Conservation (phyloP, 2,888 invertebrate genomes). For the Taenaris catops region DNA sequence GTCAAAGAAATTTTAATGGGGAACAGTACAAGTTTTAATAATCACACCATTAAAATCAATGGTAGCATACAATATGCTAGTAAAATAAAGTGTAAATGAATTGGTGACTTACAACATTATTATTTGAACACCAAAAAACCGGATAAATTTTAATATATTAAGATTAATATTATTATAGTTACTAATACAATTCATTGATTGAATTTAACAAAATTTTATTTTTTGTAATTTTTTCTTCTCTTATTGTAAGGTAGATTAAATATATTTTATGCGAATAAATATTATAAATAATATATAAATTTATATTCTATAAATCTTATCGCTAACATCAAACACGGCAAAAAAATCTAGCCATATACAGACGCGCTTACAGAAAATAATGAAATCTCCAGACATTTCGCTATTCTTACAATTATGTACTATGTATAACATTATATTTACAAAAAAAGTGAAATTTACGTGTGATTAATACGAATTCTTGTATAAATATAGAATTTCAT, state of each 20-base stretch:
- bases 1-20: no score
- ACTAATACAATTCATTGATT: neutral
- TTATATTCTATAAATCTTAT: slow-evolving; percentile 32
- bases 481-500: slow-evolving; percentile 43
- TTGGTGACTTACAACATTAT: no score
- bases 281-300: slow-evolving; percentile 7
- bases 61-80: no score
- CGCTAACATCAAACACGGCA: slow-evolving; percentile 72
- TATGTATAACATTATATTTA: no score
- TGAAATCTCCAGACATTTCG: slow-evolving; percentile 24
- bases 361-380: slow-evolving; percentile 39
- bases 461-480: slow-evolving; percentile 31
- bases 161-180: neutral
- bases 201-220: neutral
- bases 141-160: no score
- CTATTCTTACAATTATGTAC: slow-evolving; percentile 23
- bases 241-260: slow-evolving; percentile 2
- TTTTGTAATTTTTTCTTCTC: neutral
- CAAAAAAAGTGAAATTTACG: slow-evolving; percentile 32
- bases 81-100: no score
- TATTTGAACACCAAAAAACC: no score
- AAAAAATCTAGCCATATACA: slow-evolving; percentile 56
- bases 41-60: no score
- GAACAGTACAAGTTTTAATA: no score
- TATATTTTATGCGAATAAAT: slow-evolving; percentile 4